Base-by-base conservation (phyloP, 2,797 vertebrate genomes). In the Catamblyrhynchus diadema region DNA sequence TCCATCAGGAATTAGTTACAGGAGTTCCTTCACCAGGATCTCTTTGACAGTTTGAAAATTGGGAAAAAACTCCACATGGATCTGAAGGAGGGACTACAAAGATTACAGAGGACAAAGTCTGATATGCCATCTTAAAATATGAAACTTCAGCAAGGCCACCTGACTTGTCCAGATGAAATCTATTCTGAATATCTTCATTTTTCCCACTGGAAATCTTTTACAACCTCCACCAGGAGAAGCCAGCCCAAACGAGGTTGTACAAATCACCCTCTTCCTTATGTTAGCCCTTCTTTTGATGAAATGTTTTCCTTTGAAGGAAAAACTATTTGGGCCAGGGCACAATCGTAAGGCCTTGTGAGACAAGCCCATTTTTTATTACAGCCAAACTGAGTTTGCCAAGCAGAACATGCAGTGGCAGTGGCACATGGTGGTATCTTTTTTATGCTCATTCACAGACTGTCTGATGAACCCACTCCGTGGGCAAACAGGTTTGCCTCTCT, bases 231-330 rank as follows among this genome's bases (percentile, higher is more conserved):
- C 22, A 62, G 47, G 25, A 64, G 70, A 77, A 85, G 27, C 5
- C 37, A 82, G 69, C 41, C 82, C 80, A 81, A 78, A 88, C 1
- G 41, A 62, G 15, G 44, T 30, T 24, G 3, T 21, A 32, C 14
- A 85, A 59, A 62, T 66, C 62, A 69, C 47, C 32, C 37, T 30
- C 17, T 42, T 75, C 66, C 70, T 41, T 81, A 79, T 61, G 62
- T 64, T 57, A 75, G 47, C 22, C 41, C 71, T 90, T 47, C 48
- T 56, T 72, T 78, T 75, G 56, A 84, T 82, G 81, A 15, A 81
- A 39, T 17, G 32, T 64, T 93, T 88, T 60, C 83, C 90, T 94
- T 95, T 92, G 90, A 96, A 92, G 71, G 67, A 56, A 88, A 90
- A 95, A 60, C 44, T 90, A 53, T 79, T 85, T 50, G n/a, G 45